Evolutionary conservation across 2,113 vertebrate species (phyloP).

Genomic region (Dromaius novaehollandiae): DNA sequence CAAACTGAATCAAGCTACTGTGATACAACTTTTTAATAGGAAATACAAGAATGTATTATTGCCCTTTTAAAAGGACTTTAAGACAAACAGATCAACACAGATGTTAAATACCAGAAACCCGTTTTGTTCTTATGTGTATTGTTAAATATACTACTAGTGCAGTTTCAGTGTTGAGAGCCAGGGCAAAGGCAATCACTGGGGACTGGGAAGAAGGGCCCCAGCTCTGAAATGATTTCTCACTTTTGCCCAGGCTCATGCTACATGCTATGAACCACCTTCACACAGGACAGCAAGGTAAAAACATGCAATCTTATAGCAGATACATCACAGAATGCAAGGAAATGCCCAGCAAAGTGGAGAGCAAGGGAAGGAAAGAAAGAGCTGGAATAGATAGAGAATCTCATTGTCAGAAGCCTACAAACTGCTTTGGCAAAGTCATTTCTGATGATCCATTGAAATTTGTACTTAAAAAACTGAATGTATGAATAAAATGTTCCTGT

Average conservation of each 20-base stretch:
- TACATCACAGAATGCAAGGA: not conserved
- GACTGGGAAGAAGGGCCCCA: not conserved
- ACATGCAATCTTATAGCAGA: not conserved
- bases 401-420: not conserved
- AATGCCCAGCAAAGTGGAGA: not conserved
- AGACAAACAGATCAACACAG: not conserved
- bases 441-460: not conserved
- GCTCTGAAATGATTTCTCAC: not conserved
- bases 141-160: not conserved
- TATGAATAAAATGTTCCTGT: slow-evolving; percentile 1
- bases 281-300: not conserved
- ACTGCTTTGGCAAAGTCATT: not conserved
- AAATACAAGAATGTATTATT: not conserved
- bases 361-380: not conserved
- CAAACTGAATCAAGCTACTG: not conserved
- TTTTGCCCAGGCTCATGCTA: not conserved
- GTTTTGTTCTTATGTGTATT: not conserved
- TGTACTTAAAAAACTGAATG: not conserved
- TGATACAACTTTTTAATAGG: not conserved
- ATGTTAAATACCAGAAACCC: not conserved
- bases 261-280: not conserved
- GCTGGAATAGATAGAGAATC: not conserved
- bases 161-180: not conserved
- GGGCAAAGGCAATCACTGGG: not conserved
- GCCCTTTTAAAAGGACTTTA: not conserved